phyloP scores from a whole-genome alignment of 2,888 invertebrate genomes.

The Lepidocyrtoides sp. region DNA sequence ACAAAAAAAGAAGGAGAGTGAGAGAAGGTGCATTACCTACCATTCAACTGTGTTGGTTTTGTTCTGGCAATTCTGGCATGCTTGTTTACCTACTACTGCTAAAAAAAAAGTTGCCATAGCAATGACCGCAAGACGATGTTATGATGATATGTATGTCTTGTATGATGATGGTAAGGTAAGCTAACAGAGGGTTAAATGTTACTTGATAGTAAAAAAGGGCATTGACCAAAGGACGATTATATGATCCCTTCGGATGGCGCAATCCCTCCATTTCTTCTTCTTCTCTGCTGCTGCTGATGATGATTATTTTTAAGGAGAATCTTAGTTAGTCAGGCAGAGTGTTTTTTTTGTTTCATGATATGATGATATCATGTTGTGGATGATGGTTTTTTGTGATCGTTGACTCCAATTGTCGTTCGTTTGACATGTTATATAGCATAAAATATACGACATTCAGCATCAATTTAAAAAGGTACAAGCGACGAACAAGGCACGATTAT shows the following conservation, averaged over 20 bases:
- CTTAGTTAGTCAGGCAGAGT: background rate
- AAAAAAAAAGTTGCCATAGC: constrained; percentile 64
- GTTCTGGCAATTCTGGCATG: constrained; percentile 1
- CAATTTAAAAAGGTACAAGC: background rate
- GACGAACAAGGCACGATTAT: constrained; percentile 10
- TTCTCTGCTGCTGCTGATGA: constrained; percentile 15
- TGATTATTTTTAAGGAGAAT: constrained; percentile 53
- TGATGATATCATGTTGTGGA: background rate
- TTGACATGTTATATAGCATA: background rate
- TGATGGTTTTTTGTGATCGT: background rate
- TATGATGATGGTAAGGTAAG: constrained; percentile 51
- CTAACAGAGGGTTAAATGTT: constrained; percentile 13
- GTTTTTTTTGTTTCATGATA: background rate
- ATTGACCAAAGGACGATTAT: constrained; percentile 72
- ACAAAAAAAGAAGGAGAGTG: constrained; percentile 45
- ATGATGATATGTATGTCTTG: background rate
- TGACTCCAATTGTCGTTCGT: background rate
- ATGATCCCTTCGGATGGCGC: constrained; percentile 70
- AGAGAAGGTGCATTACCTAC: background rate
- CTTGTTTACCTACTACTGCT: background rate
- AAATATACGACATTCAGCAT: background rate
- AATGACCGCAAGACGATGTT: constrained; percentile 67
- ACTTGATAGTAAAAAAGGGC: constrained; percentile 50
- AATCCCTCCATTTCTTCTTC: constrained; percentile 60
- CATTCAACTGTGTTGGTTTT: background rate